A percentile compares a stretch with the other conserved stretches of the same genome.
These are phyloP conservation scores for Trypoxylus dichotomus DNA, from an alignment of 1,140 invertebrate species.

Conservation along the genomic window DNA sequence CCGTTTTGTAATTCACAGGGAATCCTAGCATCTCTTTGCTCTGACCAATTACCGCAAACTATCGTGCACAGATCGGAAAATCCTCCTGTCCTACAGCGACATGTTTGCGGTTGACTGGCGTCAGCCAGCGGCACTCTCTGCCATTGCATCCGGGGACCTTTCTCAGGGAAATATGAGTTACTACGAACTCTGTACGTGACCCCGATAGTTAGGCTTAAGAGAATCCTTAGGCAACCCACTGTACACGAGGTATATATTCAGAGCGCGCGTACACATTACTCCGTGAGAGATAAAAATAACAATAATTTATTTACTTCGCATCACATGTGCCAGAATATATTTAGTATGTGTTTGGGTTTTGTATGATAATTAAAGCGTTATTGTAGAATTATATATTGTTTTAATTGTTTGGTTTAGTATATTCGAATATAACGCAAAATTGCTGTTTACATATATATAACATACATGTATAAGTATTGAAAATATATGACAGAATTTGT, in stretches of 20 bases:
- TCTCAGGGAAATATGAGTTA: slow-evolving; percentile 5
- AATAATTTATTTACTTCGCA: background rate
- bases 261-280: background rate
- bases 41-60: slow-evolving; percentile 16
- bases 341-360: background rate
- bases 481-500: no score
- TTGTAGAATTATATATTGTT: background rate
- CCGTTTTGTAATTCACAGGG: slow-evolving; percentile 20
- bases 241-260: background rate
- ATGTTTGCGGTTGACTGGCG: background rate
- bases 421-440: no score
- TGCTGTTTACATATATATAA: no score
- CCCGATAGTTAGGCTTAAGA: slow-evolving; percentile 24
- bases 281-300: background rate
- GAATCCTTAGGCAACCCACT: background rate
- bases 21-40: slow-evolving; percentile 28
- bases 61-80: slow-evolving; percentile 30
- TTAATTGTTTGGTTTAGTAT: background rate
- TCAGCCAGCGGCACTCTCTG: slow-evolving; percentile 28
- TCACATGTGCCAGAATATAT: background rate
- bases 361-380: background rate
- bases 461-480: no score
- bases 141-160: slow-evolving; percentile 29
- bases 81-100: slow-evolving; percentile 28
- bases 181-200: slow-evolving; percentile 1